These are phyloP conservation scores for Hymenopus coronatus DNA, from an alignment of 2,888 invertebrate genomes.

Conservation along the genomic window DNA sequence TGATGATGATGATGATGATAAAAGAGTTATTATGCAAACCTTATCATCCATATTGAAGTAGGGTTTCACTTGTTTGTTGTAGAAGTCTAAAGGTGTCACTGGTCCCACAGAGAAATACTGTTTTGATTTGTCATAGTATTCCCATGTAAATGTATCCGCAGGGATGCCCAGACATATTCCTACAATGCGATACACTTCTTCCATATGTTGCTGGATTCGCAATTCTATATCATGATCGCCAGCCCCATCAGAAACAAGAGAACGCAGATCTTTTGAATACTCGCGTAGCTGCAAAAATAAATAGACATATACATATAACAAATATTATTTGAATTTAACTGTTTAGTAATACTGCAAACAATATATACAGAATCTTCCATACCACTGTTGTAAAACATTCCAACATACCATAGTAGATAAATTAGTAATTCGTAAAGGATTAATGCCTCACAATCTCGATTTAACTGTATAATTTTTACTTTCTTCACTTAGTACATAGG, in stretches of 20 bases:
- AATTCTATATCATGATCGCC: constrained; percentile 61
- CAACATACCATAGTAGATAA: too few relatives aligned
- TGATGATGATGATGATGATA: too few relatives aligned
- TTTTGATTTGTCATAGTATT: constrained; percentile 81
- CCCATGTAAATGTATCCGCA: constrained; percentile 74
- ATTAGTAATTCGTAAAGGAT: too few relatives aligned
- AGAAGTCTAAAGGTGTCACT: constrained; percentile 76
- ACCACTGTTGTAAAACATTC: not conserved
- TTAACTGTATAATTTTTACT: too few relatives aligned
- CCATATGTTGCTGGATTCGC: constrained; percentile 68
- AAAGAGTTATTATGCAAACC: constrained; percentile 47
- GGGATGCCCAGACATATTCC: constrained; percentile 84
- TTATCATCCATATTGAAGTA: constrained; percentile 79
- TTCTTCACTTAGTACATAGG: too few relatives aligned
- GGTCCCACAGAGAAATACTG: constrained; percentile 70
- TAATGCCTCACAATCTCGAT: too few relatives aligned
- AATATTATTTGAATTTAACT: not conserved
- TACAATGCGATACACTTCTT: constrained; percentile 73
- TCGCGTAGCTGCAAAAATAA: constrained; percentile 65
- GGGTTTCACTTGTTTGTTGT: constrained; percentile 72
- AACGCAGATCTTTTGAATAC: constrained; percentile 70
- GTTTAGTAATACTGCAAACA: constrained; percentile 6
- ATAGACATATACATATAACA: constrained; percentile 5
- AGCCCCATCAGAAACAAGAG: constrained; percentile 58
- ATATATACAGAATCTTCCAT: not conserved